Conservation (phyloP, 2,888 invertebrate genomes). For the Chesias legatella region DNA sequence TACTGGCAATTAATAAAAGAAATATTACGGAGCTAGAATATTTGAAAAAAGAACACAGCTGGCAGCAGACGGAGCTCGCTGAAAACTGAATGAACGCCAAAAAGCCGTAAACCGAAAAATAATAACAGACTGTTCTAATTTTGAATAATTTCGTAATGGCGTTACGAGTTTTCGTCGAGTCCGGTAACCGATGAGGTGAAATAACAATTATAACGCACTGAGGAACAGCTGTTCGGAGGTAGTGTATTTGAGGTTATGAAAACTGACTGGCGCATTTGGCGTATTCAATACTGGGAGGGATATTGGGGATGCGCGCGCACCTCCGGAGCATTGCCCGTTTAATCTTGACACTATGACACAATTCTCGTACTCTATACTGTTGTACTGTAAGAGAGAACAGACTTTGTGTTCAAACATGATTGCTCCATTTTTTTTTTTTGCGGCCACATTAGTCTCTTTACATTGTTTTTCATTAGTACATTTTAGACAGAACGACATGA, state of each 20-base stretch:
- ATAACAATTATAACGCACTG: constrained; percentile 35
- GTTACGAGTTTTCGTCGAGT: constrained; percentile 49
- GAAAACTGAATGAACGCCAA: constrained; percentile 73
- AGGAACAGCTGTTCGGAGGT: constrained; percentile 66
- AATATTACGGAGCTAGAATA: constrained; percentile 11
- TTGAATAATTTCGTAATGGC: constrained; percentile 71
- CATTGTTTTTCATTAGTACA: no score
- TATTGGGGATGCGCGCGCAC: constrained; percentile 69
- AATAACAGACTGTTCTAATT: constrained; percentile 57
- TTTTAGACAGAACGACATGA: no score
- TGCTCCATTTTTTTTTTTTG: no score
- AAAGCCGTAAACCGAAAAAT: constrained; percentile 67
- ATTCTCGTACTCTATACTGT: constrained; percentile 30
- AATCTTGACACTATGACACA: constrained; percentile 51
- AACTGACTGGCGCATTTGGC: constrained; percentile 65
- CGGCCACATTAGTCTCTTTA: no score
- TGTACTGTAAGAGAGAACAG: no score
- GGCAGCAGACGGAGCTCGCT: constrained; percentile 45
- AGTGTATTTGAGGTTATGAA: constrained; percentile 69
- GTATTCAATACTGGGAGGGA: constrained; percentile 61
- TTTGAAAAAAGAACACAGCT: constrained; percentile 44
- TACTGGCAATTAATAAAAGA: constrained; percentile 11
- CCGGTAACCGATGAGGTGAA: constrained; percentile 23
- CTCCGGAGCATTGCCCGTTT: constrained; percentile 39
- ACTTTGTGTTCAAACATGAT: no score